Evolutionary conservation across 2,797 vertebrate genomes (phyloP).

Genomic region (Salmo trutta): DNA sequence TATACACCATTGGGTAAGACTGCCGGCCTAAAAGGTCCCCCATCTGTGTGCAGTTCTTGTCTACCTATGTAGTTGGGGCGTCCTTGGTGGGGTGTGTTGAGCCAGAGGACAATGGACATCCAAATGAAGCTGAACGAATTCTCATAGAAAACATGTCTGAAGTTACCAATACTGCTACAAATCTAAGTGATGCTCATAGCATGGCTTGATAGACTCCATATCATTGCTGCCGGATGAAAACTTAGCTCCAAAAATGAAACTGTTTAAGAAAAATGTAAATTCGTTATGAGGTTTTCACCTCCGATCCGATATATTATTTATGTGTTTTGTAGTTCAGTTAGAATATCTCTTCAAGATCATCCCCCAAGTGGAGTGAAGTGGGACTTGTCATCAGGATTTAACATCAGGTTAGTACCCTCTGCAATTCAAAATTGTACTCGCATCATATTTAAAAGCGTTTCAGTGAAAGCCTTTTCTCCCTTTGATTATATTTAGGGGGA

Average conservation of each 20-base stretch:
- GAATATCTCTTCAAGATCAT: constrained; percentile 90
- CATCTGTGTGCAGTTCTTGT: constrained; percentile 74
- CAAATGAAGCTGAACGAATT: not conserved
- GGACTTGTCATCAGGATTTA: not conserved
- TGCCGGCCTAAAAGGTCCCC: no score
- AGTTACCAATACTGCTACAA: not conserved
- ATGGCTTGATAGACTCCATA: no score
- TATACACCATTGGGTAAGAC: not conserved
- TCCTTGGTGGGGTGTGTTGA: constrained; percentile 61
- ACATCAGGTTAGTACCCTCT: constrained; percentile 8
- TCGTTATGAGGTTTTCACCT: not conserved
- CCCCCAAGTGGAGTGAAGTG: constrained; percentile 66
- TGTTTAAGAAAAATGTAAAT: not conserved
- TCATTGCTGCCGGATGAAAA: no score
- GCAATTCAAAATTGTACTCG: constrained; percentile 14
- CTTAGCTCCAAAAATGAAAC: not conserved
- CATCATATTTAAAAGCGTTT: not conserved
- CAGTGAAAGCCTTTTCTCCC: not conserved
- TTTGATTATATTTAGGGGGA: not conserved
- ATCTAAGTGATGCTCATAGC: not conserved
- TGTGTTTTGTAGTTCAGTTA: constrained; percentile 75
- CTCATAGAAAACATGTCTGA: not conserved
- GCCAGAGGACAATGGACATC: constrained; percentile 41
- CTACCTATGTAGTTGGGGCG: constrained; percentile 62
- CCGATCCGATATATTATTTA: not conserved